Percentiles rank a stretch among this genome's conserved stretches.
phyloP scores from a whole-genome alignment of 1,140 invertebrate species.

The Dendrolimus kikuchii region DNA sequence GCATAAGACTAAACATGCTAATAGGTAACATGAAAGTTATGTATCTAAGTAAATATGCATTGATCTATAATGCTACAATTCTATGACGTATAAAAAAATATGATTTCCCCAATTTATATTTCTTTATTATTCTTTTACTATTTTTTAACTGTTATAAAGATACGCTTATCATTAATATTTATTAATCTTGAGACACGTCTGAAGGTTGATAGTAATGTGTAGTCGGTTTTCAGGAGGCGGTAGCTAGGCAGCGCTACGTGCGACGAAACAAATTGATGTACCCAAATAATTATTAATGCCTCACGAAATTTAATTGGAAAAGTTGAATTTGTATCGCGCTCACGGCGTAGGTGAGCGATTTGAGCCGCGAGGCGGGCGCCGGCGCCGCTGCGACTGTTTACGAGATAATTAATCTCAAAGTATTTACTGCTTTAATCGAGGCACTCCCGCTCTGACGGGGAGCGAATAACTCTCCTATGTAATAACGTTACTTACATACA shows the following conservation, averaged over 20 bases:
- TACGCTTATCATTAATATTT: too few species aligned
- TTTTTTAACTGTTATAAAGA: too few species aligned
- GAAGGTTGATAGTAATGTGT: slow-evolving; percentile 7
- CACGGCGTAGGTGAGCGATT: slow-evolving; percentile 69
- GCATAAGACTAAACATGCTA: too few species aligned
- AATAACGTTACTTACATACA: slow-evolving; percentile 36
- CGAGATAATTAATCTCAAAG: slow-evolving; percentile 72
- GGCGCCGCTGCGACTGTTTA: slow-evolving; percentile 57
- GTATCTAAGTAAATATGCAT: too few species aligned
- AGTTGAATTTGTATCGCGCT: slow-evolving; percentile 72
- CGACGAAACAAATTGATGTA: slow-evolving; percentile 74
- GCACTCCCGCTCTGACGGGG: slow-evolving; percentile 52
- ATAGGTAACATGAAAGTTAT: too few species aligned
- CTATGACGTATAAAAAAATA: too few species aligned
- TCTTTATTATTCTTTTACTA: too few species aligned
- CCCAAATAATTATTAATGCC: slow-evolving; percentile 75
- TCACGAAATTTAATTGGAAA: slow-evolving; percentile 75
- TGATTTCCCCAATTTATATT: too few species aligned
- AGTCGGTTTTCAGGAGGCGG: slow-evolving; percentile 33
- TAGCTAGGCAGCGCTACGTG: slow-evolving; percentile 35
- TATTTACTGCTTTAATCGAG: slow-evolving; percentile 72
- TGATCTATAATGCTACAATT: too few species aligned
- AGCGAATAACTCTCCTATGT: slow-evolving; percentile 64
- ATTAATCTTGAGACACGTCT: slow-evolving; percentile 26
- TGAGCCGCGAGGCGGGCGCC: slow-evolving; percentile 42